Percentiles rank a stretch among this genome's conserved stretches.
These are phyloP conservation scores for Tichodroma muraria DNA, from an alignment of 2,113 vertebrate genomes.

Conservation along the genomic window DNA sequence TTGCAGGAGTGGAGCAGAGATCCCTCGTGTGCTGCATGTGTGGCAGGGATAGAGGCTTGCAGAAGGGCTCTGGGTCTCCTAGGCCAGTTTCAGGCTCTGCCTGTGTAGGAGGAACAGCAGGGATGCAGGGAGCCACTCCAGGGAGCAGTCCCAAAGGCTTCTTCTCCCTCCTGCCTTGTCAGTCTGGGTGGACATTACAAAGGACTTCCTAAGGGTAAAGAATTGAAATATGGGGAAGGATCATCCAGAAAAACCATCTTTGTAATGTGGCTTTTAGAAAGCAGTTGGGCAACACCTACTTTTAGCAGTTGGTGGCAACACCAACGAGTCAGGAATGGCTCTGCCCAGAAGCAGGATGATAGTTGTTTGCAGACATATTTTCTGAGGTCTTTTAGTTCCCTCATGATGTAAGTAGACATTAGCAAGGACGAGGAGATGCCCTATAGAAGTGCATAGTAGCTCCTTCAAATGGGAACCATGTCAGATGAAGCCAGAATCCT, in stretches of 20 bases:
- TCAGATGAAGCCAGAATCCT: neutral
- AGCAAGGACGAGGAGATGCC: neutral
- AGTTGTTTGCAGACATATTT: neutral
- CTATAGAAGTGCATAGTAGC: neutral
- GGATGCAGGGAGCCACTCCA: neutral
- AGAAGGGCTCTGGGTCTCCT: neutral
- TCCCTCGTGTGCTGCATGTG: rapidly evolving
- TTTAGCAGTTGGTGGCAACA: neutral
- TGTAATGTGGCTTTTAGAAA: neutral
- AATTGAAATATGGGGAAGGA: neutral
- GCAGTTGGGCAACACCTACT: neutral
- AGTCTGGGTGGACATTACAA: neutral
- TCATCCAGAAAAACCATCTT: neutral
- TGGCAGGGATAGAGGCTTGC: neutral
- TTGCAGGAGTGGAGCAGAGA: neutral
- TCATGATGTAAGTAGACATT: neutral
- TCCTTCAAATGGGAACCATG: neutral
- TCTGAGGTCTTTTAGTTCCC: neutral
- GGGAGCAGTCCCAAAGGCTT: neutral
- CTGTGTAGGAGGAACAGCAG: neutral
- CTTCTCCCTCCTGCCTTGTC: neutral
- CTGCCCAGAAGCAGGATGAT: neutral
- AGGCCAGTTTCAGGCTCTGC: neutral
- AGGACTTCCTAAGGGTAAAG: neutral
- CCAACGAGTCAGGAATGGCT: neutral